Evolutionary conservation across 92 coral and sea anemone genomes (phyloP).

Genomic region (Epizoanthus ramosus): DNA sequence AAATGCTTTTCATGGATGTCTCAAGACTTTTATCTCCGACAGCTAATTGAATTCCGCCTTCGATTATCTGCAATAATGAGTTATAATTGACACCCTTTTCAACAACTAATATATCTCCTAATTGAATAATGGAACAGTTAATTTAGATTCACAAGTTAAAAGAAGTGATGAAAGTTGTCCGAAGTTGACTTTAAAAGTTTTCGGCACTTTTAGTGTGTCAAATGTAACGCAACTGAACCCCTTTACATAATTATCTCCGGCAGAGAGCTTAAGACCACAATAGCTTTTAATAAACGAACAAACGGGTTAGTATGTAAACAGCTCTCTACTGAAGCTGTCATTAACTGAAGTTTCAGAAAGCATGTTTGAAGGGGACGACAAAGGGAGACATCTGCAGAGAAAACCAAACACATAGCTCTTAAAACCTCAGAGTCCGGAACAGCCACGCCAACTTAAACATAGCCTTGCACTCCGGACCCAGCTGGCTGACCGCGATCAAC

Average conservation of each 20-base stretch:
- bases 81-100: slow-evolving; percentile 96
- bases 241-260: slow-evolving; percentile 60
- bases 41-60: slow-evolving; percentile 96
- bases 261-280: slow-evolving; percentile 53
- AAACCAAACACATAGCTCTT: slow-evolving; percentile 34
- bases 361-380: slow-evolving; percentile 41
- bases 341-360: slow-evolving; percentile 40
- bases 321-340: slow-evolving; percentile 70
- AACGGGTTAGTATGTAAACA: slow-evolving; percentile 69
- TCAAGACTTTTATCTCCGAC: slow-evolving; percentile 32
- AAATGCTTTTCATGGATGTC: slow-evolving; percentile 37
- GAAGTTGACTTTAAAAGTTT: slow-evolving; percentile 49
- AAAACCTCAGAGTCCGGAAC: slow-evolving; percentile 34
- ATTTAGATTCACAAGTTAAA: slow-evolving; percentile 62
- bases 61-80: slow-evolving; percentile 95
- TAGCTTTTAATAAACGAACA: slow-evolving; percentile 71
- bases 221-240: slow-evolving; percentile 23
- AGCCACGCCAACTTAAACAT: slow-evolving; percentile 21
- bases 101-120: slow-evolving; percentile 84
- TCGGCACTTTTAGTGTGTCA: slow-evolving; percentile 73
- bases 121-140: slow-evolving; percentile 91
- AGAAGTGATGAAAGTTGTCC: slow-evolving; percentile 60
- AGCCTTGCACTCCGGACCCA: neutral
- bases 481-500: neutral
- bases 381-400: slow-evolving; percentile 41